A percentile compares a stretch with the other conserved stretches of the same genome.
These are phyloP conservation scores for Tipula confusa DNA, from an alignment of 2,888 invertebrate genomes.

Conservation along the genomic window DNA sequence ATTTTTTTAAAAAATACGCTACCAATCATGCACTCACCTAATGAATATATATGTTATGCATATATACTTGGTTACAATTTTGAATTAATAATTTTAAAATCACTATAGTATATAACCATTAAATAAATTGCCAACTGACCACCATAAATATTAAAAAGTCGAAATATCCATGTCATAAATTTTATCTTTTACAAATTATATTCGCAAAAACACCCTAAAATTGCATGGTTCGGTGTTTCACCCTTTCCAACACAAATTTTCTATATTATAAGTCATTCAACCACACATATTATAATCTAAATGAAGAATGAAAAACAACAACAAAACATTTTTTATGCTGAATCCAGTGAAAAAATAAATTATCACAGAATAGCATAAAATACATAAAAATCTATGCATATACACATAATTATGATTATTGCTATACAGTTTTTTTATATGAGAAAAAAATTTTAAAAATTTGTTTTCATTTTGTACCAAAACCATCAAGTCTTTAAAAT, in stretches of 20 bases:
- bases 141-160: constrained; percentile 3
- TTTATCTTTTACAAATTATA: background rate
- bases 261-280: constrained; percentile 15
- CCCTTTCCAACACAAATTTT: background rate
- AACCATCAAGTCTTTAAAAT: constrained; percentile 7
- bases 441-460: too few species aligned
- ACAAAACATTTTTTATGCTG: background rate
- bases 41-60: too few species aligned
- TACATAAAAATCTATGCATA: background rate
- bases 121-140: background rate
- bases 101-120: background rate
- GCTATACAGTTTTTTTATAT: background rate
- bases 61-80: too few species aligned
- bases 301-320: background rate
- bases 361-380: background rate
- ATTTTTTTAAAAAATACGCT: too few species aligned
- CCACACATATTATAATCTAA: background rate
- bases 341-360: background rate
- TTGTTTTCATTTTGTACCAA: background rate
- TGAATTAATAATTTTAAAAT: too few species aligned
- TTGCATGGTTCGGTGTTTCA: background rate
- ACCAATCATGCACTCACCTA: too few species aligned
- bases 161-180: background rate
- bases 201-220: background rate
- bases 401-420: background rate